phyloP scores from a whole-genome alignment of 2,888 invertebrate genomes.

The Aromia moschata region DNA sequence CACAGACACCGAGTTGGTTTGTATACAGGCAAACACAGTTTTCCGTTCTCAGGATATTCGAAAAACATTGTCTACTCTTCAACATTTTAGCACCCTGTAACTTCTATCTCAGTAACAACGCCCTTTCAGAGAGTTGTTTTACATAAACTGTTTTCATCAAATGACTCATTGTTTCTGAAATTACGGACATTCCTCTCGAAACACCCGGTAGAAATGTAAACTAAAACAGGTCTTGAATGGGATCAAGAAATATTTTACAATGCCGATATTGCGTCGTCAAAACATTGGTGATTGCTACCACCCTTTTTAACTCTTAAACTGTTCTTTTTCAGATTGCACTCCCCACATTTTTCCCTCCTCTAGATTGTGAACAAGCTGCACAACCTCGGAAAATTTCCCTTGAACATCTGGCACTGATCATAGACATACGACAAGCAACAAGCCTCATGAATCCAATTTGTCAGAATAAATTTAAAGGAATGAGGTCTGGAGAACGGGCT shows the following conservation, averaged over 20 bases:
- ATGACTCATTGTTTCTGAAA: too few relatives aligned
- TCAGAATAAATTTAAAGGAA: background rate
- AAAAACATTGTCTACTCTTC: too few relatives aligned
- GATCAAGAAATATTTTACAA: background rate
- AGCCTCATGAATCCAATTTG: background rate
- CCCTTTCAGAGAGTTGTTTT: too few relatives aligned
- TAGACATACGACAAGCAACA: background rate
- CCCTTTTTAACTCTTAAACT: background rate
- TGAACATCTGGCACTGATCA: background rate
- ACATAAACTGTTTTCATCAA: too few relatives aligned
- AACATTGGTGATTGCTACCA: background rate
- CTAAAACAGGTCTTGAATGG: background rate
- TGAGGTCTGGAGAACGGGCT: background rate
- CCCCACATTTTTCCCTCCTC: background rate
- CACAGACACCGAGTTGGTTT: too few relatives aligned
- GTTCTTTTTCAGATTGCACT: background rate
- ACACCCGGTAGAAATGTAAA: too few relatives aligned
- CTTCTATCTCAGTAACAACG: too few relatives aligned
- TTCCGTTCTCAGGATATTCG: too few relatives aligned
- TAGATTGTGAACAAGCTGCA: background rate
- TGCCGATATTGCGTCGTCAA: too few relatives aligned
- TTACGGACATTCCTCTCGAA: too few relatives aligned
- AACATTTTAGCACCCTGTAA: too few relatives aligned
- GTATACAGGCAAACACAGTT: too few relatives aligned
- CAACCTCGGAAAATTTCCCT: background rate